These are phyloP conservation scores for Dasypolia templi DNA, from an alignment of 2,888 invertebrate species.

Conservation along the genomic window DNA sequence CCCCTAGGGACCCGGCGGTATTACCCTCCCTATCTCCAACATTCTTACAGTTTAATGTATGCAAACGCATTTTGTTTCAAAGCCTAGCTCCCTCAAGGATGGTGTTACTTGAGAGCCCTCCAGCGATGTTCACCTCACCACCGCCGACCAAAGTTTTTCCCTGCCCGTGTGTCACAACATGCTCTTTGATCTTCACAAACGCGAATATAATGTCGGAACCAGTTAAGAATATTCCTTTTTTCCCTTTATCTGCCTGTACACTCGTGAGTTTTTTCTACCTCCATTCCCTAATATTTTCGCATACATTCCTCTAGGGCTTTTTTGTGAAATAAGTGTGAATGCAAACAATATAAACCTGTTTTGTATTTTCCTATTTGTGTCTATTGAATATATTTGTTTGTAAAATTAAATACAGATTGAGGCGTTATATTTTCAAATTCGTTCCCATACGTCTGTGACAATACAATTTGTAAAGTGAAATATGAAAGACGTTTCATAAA, in stretches of 20 bases:
- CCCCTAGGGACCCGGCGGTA: constrained; percentile 82
- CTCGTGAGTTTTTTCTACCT: constrained; percentile 75
- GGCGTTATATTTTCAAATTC: constrained; percentile 74
- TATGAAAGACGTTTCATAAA: constrained; percentile 68
- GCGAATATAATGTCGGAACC: constrained; percentile 89
- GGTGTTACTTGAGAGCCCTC: constrained; percentile 87
- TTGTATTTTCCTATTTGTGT: constrained; percentile 79
- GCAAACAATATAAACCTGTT: constrained; percentile 80
- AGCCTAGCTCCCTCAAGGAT: constrained; percentile 88
- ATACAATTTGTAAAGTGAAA: constrained; percentile 67
- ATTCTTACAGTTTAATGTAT: constrained; percentile 91
- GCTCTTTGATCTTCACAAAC: constrained; percentile 89
- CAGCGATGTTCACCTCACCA: constrained; percentile 81
- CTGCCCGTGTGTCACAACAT: constrained; percentile 85
- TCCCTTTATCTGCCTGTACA: constrained; percentile 80
- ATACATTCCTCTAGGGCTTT: constrained; percentile 78
- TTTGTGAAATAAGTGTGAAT: constrained; percentile 72
- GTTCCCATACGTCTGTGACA: constrained; percentile 61
- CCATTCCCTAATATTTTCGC: constrained; percentile 72
- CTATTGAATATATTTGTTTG: constrained; percentile 82
- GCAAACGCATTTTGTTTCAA: constrained; percentile 91
- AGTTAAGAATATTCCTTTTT: constrained; percentile 84
- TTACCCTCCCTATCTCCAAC: constrained; percentile 88
- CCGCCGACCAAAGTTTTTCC: constrained; percentile 82
- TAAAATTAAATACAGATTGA: constrained; percentile 79